Evolutionary conservation across 2,113 vertebrate species (phyloP), one percentile per base, ranked within the genome.

Genomic region (Microcebus tavaratra): DNA sequence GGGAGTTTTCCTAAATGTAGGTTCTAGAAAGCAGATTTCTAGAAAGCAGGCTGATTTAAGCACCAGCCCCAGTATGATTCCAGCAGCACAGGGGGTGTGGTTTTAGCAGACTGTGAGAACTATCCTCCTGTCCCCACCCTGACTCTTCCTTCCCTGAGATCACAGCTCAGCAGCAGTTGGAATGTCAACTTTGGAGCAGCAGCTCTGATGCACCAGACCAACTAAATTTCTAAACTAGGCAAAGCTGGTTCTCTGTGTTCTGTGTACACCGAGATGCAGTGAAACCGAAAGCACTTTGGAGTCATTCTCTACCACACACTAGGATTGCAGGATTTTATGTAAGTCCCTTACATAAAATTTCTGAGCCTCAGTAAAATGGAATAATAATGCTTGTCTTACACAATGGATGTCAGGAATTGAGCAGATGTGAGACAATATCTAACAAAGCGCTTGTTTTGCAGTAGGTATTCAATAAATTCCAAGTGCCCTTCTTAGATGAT

Each of bases 401-500:
- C 6, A 84, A n/a, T 4, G n/a, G 25, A 36, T 67, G 31, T 55
- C 48, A 82, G 73, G 78, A 59, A 84, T 81, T 25, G 67, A 68
- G 34, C 39, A 67, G 53, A 21, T 70, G 21, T 3, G 23, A 93
- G 34, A 88, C 61, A 57, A 72, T 50, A 70, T 36, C 36, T 78
- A 89, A 65, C 45, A 78, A 72, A 65, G 34, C 72, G 72, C n/a
- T 48, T 76, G 27, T 48, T 76, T 31, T 48, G 48, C 15, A 76
- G 55, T 23, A 50, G 53, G 45, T 55, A 34, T 76, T 61, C 53
- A 48, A 89, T 55, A 63, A 42, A 59, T 72, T 45, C 31, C 55
- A 88, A n/a, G 84, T 95, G 6, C n/a, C 18, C 68, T 65, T 90
- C 63, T 80, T 88, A 68, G 84, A 61, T 29, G 59, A 18, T 84